Evolutionary conservation across 2,797 vertebrate genomes (phyloP), one percentile per base, ranked within the genome.

Genomic region (Catamblyrhynchus diadema): DNA sequence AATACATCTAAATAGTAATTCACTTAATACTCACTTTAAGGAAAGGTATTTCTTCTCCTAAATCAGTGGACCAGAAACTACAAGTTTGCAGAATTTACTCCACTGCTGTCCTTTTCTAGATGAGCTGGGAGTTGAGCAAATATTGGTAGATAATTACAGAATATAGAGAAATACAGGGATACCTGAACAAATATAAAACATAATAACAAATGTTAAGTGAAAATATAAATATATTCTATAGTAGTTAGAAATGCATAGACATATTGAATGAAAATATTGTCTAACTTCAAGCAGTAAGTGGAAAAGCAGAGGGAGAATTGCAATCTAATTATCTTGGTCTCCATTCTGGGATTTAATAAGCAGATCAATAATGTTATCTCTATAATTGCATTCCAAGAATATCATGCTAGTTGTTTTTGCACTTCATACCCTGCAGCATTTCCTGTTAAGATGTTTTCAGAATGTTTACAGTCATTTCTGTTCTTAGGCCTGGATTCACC

Each of bases 401-500:
- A 90, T 81, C 41, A 27, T 88, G 24, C 24, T 93, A 92, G 50
- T 53, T 93, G 74, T 47, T 93, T 93, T 94, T 95, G 45, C 84
- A 70, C 64, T 96, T 96, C 86, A 87, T 92, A 88, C 53, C 83
- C 56, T 80, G 71, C 74, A 92, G n/a, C 51, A 90, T 93, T 94
- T 92, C 33, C 74, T 77, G 33, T 51, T 92, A 72, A 94, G 71
- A 88, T 95, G 90, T 93, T 93, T 94, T 96, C 80, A 93, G 74
- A 84, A 72, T 93, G 81, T 95, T 93, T 96, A 88, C 92, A 93
- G 81, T 88, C 19, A 79, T 95, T 93, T 95, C 71, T 95, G 60
- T 94, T 88, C 90, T 88, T 84, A 94, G 86, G 83, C 71, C 90
- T 86, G 74, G 30, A 95, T 93, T 96, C 74, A 95, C 92, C 92